phyloP scores from a whole-genome alignment of 2,797 vertebrate species.

The Ciconia nigra region DNA sequence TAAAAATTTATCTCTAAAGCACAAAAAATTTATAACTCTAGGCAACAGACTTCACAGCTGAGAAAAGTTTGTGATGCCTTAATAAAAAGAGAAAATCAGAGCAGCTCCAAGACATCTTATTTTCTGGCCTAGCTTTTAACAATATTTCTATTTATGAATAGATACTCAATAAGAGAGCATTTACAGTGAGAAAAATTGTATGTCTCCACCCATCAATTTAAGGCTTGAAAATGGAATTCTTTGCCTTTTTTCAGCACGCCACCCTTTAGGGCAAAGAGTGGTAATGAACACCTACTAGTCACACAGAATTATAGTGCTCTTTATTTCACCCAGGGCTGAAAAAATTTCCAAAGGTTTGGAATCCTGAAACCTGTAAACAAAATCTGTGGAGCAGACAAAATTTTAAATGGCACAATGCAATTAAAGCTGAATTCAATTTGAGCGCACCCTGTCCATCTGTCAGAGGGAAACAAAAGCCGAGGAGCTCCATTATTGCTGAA shows the following conservation, averaged over 20 bases:
- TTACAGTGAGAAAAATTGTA: constrained; percentile 66
- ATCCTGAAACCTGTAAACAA: constrained; percentile 98
- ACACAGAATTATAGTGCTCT: constrained; percentile 89
- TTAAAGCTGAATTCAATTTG: constrained; percentile 99
- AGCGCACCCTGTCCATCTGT: constrained; percentile 99
- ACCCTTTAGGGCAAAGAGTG: constrained; percentile 86
- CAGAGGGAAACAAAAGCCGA: constrained; percentile 97
- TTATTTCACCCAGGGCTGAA: constrained; percentile 81
- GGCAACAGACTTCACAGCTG: constrained; percentile 26
- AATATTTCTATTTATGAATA: constrained; percentile 66
- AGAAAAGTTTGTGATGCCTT: constrained; percentile 48
- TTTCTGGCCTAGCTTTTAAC: constrained; percentile 36
- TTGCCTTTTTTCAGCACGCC: constrained; percentile 86
- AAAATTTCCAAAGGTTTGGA: constrained; percentile 87
- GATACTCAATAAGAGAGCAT: constrained; percentile 60
- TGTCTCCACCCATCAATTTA: constrained; percentile 62
- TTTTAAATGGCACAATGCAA: constrained; percentile 99
- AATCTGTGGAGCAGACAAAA: constrained; percentile 98
- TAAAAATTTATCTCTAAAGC: constrained; percentile 55
- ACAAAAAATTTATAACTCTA: constrained; percentile 26
- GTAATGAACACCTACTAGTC: constrained; percentile 89
- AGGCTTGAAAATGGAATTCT: constrained; percentile 79
- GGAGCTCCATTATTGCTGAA: constrained; percentile 95
- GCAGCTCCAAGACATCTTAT: neutral
- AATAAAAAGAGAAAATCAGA: constrained; percentile 52